Percentiles rank a stretch among this genome's conserved stretches.
phyloP scores from a whole-genome alignment of 2,888 invertebrate genomes.

The Sycophila texana region DNA sequence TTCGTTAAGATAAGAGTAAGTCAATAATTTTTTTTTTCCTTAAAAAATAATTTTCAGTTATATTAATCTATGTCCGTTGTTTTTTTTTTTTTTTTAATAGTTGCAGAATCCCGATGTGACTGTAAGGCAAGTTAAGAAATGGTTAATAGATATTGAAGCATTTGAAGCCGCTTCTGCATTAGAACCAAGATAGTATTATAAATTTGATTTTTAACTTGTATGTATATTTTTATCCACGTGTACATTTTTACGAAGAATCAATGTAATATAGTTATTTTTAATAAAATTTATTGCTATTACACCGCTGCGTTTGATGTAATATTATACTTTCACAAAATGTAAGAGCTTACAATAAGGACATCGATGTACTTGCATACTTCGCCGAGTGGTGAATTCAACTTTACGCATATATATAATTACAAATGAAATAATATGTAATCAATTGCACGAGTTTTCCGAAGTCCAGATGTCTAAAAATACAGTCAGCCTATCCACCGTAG shows the following conservation, averaged over 20 bases:
- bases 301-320: not conserved
- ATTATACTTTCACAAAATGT: not conserved
- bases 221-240: not conserved
- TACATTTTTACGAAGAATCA: not conserved
- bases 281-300: not conserved
- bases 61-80: not conserved
- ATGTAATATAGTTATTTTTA: not conserved
- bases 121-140: constrained; percentile 45
- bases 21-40: not conserved
- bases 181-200: constrained; percentile 9
- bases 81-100: constrained; percentile 20
- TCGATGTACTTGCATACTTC: not conserved
- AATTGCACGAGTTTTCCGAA: too few species aligned
- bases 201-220: not conserved
- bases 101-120: constrained; percentile 51
- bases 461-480: too few species aligned
- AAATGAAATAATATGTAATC: not conserved
- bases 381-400: not conserved
- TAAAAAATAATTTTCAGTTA: not conserved
- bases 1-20: constrained; percentile 49
- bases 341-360: not conserved
- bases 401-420: not conserved
- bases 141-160: constrained; percentile 44
- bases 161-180: constrained; percentile 43
- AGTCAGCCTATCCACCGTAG: too few species aligned